Evolutionary conservation across 1,140 invertebrate species (phyloP).

Genomic region (Macrotrachela quadricornifera): DNA sequence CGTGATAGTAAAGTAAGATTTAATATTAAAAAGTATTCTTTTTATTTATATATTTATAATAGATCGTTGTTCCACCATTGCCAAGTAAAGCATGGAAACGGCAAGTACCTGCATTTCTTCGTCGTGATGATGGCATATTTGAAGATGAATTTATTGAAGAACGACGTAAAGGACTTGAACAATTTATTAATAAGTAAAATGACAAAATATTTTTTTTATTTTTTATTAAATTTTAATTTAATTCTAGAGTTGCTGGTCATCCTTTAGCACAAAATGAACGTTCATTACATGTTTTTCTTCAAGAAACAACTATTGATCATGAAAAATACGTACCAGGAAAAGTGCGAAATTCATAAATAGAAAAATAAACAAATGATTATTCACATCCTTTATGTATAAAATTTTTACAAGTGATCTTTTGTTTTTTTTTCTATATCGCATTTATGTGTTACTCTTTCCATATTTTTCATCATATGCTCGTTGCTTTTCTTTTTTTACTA

Average conservation of each 20-base stretch:
- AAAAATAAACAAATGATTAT: no score
- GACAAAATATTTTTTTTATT: no score
- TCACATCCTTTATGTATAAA: no score
- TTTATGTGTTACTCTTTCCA: no score
- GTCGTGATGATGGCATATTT: slow-evolving; percentile 94
- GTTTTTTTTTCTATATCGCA: no score
- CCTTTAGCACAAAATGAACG: slow-evolving; percentile 97
- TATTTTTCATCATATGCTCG: no score
- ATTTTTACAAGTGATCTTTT: no score
- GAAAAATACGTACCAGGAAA: slow-evolving; percentile 91
- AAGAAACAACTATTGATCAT: slow-evolving; percentile 72
- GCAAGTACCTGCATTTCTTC: slow-evolving; percentile 80
- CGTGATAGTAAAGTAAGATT: slow-evolving; percentile 77
- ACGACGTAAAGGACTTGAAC: slow-evolving; percentile 82
- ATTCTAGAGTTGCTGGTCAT: slow-evolving; percentile 79
- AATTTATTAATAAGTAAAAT: slow-evolving; percentile 72
- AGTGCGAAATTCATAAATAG: slow-evolving; percentile 41
- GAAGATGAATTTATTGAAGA: slow-evolving; percentile 99
- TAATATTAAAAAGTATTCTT: no score
- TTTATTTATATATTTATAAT: not conserved
- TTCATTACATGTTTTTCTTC: slow-evolving; percentile 97
- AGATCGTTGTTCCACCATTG: slow-evolving; percentile 90
- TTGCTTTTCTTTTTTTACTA: no score
- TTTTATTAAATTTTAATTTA: slow-evolving; percentile 5
- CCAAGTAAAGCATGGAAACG: slow-evolving; percentile 95